Evolutionary conservation across 1,140 invertebrate species (phyloP).

Genomic region (Marisa cornuarietis): DNA sequence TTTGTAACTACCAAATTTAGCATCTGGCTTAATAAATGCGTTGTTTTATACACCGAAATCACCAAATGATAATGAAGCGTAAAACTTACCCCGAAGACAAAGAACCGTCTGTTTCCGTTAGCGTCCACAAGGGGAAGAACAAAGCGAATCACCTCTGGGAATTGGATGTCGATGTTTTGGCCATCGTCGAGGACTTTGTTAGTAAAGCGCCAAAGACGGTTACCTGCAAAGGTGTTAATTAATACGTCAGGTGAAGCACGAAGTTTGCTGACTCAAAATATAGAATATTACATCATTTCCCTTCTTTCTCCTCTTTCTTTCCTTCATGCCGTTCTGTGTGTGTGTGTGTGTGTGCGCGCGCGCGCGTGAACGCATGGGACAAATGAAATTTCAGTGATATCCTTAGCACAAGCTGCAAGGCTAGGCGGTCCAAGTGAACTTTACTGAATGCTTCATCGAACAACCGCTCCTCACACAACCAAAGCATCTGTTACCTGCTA

Average conservation of each 20-base stretch:
- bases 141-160: constrained; percentile 28
- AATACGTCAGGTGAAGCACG: background rate
- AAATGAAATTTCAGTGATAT: no score
- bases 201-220: constrained; percentile 39
- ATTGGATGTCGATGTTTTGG: constrained; percentile 25
- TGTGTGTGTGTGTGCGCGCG: no score
- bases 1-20: no score
- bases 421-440: background rate
- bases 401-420: no score
- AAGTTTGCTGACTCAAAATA: background rate
- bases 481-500: background rate
- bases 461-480: background rate
- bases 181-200: constrained; percentile 30
- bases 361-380: no score
- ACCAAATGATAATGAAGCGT: background rate
- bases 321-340: background rate
- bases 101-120: constrained; percentile 27
- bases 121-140: constrained; percentile 28
- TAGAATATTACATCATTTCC: background rate
- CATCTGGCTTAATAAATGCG: no score
- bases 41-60: no score
- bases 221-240: constrained; percentile 18
- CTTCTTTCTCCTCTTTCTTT: background rate
- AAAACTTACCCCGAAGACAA: constrained; percentile 32
- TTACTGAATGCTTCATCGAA: background rate